Conservation (phyloP, 2,888 invertebrate genomes). For the Ryuthela nishihirai region DNA sequence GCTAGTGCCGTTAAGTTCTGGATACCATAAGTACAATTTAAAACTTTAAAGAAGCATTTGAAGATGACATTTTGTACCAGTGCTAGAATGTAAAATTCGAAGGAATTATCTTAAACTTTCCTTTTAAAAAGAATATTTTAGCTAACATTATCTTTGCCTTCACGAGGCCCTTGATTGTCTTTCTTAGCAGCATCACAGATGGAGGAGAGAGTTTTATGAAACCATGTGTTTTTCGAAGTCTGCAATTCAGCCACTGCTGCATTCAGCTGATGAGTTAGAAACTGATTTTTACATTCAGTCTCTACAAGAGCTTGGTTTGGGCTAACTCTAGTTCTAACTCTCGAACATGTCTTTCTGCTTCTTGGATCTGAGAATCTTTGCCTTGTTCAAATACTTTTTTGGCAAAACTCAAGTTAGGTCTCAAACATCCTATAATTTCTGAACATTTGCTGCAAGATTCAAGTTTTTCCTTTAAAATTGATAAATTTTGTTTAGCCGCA, state of each 20-base stretch:
- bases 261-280: slow-evolving; percentile 81
- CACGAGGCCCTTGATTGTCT: slow-evolving; percentile 42
- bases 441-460: not conserved
- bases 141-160: too few species aligned
- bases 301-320: slow-evolving; percentile 97
- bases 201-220: slow-evolving; percentile 79
- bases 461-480: slow-evolving; percentile 60
- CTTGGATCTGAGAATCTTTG: slow-evolving; percentile 49
- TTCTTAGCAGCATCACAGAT: slow-evolving; percentile 55
- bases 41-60: too few species aligned
- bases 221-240: slow-evolving; percentile 72
- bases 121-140: too few species aligned
- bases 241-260: slow-evolving; percentile 74
- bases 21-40: too few species aligned
- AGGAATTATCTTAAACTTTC: too few species aligned
- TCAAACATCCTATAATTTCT: not conserved
- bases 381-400: not conserved
- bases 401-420: not conserved
- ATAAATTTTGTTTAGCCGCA: slow-evolving; percentile 60
- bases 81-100: too few species aligned
- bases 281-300: slow-evolving; percentile 92
- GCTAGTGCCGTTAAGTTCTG: too few species aligned
- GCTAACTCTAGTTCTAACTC: slow-evolving; percentile 94
- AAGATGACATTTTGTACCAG: too few species aligned
- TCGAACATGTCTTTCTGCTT: slow-evolving; percentile 66